Base-by-base conservation (phyloP, 2,113 vertebrate species). In the Gymnorhina tibicen region DNA sequence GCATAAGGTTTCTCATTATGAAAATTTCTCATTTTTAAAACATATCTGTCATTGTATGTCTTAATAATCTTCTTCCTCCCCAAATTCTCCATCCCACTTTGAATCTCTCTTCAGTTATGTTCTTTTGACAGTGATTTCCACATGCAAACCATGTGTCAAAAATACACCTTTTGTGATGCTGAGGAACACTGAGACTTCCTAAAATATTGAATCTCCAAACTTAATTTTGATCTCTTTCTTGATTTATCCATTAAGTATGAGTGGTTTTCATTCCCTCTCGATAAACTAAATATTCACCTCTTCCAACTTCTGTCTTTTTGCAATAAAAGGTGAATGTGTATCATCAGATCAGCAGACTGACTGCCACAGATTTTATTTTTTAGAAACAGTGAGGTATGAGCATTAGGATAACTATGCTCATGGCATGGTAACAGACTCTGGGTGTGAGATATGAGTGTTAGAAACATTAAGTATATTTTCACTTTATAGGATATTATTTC, bases 321-420 rank as follows among this genome's bases (percentile, higher is more conserved):
- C 19, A 79, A 33, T 44, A 85, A 55, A 89, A 85, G 12, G 5
- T 50, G 56, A 50, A 46, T 27, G 9, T 24, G 5, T 50, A 78
- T 59, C 26, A 20, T 33, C 35, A 77, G 55, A 60, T 37, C 32
- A 91, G 24, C 30, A 75, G 47, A 53, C 7, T 52, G 37, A 87
- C 42, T 93, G 28, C 10, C 58, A 62, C 52, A 56, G 62, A 30
- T 88, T 94, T 94, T 88, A 20, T 73, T 91, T 95, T 94, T 90
- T 52, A 75, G 55, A 47, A 85, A 67, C 3, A 79, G 20, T n/a
- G 58, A 93, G 44, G 23, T 80, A 63, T 33, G 82, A 91, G 72
- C 6, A 3, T 84, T 58, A 69, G 42, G 41, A 27, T 83, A 93
- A 91, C 10, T 20, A 42, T 64, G 12, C 39, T 85, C 16, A 76